A percentile compares a stretch with the other conserved stretches of the same genome.
Evolutionary conservation across 1,140 invertebrate species (phyloP).

Genomic region (Antheraea mylitta): DNA sequence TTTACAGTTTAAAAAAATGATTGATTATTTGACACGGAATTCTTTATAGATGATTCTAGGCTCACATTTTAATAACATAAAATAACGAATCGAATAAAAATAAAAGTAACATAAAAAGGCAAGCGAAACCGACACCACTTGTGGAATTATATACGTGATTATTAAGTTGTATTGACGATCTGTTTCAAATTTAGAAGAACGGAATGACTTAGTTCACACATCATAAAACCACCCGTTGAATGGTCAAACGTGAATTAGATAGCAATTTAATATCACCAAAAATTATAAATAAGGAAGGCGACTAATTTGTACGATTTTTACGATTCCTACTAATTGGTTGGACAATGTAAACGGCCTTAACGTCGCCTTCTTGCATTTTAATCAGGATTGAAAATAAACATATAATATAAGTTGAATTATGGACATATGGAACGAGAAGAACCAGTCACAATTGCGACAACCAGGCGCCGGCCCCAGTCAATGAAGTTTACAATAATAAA

Average conservation of each 20-base stretch:
- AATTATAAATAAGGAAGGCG: constrained; percentile 50
- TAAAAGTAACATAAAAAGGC: too few species aligned
- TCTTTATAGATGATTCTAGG: too few species aligned
- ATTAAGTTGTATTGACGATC: too few species aligned
- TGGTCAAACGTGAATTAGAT: constrained; percentile 47
- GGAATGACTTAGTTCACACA: constrained; percentile 49
- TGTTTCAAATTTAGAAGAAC: constrained; percentile 3
- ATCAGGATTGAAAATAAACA: constrained; percentile 60
- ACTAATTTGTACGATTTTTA: constrained; percentile 63
- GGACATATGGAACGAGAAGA: constrained; percentile 64
- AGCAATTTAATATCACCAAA: constrained; percentile 43
- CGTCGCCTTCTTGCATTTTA: constrained; percentile 60
- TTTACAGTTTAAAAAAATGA: too few species aligned
- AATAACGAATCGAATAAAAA: too few species aligned
- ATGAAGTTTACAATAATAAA: constrained; percentile 67
- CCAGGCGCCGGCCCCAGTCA: constrained; percentile 59
- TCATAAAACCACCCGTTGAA: constrained; percentile 61
- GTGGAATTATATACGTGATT: too few species aligned
- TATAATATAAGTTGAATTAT: constrained; percentile 57
- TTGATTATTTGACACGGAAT: too few species aligned
- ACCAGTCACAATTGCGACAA: constrained; percentile 69
- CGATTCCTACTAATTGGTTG: constrained; percentile 58
- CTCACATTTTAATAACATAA: too few species aligned
- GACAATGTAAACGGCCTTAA: constrained; percentile 59
- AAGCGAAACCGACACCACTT: too few species aligned